phyloP scores from a whole-genome alignment of 1,140 invertebrate genomes.

The Brachionus paranguensis region DNA sequence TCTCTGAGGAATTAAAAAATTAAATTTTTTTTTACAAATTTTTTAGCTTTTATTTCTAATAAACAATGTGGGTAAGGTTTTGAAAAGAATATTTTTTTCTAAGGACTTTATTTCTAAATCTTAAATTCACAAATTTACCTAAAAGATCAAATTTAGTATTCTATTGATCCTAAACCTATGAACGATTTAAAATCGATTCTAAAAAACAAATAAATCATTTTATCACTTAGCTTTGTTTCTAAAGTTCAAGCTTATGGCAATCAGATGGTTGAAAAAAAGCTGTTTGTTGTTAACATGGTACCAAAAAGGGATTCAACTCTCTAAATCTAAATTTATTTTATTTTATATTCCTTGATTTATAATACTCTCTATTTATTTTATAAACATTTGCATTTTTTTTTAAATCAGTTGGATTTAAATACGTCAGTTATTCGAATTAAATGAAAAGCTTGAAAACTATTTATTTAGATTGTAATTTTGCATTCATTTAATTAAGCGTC shows the following conservation, averaged over 20 bases:
- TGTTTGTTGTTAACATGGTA: not conserved
- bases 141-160: not conserved
- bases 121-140: too few relatives aligned
- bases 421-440: not conserved
- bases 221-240: too few relatives aligned
- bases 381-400: not conserved
- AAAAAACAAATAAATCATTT: not conserved
- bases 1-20: not conserved
- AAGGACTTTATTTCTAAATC: too few relatives aligned
- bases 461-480: not conserved
- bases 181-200: not conserved
- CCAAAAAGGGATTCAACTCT: not conserved
- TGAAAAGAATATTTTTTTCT: too few relatives aligned
- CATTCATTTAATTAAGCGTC: not conserved
- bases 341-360: not conserved
- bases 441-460: not conserved
- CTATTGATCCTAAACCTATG: not conserved
- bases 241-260: not conserved
- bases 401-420: slow-evolving; percentile 6
- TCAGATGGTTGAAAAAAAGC: not conserved
- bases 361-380: not conserved
- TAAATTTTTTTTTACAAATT: not conserved
- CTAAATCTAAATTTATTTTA: not conserved
- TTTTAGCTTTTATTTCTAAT: not conserved
- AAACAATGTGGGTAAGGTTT: not conserved